Base-by-base conservation (phyloP, 1,140 invertebrate genomes). In the Calephelis virginiensis region DNA sequence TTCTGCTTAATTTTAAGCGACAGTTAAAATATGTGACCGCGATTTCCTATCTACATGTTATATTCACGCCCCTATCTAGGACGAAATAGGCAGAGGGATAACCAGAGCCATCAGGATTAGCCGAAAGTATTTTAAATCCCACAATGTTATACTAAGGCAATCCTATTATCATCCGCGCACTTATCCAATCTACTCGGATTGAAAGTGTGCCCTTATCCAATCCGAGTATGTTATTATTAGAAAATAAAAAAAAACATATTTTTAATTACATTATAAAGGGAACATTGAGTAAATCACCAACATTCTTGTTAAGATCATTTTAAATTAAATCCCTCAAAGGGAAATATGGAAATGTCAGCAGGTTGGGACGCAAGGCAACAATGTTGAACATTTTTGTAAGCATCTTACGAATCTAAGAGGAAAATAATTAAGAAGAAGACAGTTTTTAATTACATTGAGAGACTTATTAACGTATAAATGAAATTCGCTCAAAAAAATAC, bases 1-100 rank as follows among this genome's bases (percentile, higher is more conserved):
- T 82, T 76, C 78, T 82, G 83, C 81, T 78, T 81, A 86, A 86
- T 80, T 85, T 86, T 82, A 80, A 82, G 75, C 72, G 77, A 78
- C 71, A 71, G 69, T 81, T 82, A 69, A 83, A 83, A 83, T 81
- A 78, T 80, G 48, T 14, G 38, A 43, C 48, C 48, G 50, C 17
- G 47, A 63, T 62, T 46, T 46, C 28, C 28, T 28, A 28, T 28
- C 28, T 28, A 28, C 5, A 28, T 28, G 28, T 28, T 4, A 28
- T 28, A 28, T 28, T 28, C 2, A 28, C 28, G 28, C 2, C 28
- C 28, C 28, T 28, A 28, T 28, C 28, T 28, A 28, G 28, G 28
- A 28, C 28, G 28, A 3, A 28, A 28, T 28, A 28, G 28, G 28
- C 28, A 28, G 28, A 28, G 28, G 28, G 2, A 28, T 4, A 28